A percentile compares a stretch with the other conserved stretches of the same genome.
Evolutionary conservation across 2,888 invertebrate species (phyloP).

Genomic region (Melanchra persicariae): DNA sequence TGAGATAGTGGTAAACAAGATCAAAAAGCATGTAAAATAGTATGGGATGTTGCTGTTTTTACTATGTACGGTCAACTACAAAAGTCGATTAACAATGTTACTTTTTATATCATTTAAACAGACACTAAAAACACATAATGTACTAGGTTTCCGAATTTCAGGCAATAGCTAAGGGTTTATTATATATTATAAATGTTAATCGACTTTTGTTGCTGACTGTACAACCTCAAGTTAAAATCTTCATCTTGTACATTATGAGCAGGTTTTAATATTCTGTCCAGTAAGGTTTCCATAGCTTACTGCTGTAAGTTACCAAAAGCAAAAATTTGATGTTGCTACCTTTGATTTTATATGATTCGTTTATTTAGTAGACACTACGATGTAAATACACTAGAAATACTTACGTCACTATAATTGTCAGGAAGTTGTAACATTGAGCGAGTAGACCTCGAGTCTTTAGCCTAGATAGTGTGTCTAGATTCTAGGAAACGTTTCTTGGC

Average conservation of each 20-base stretch:
- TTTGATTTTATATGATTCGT: background rate
- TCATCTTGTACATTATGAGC: no score
- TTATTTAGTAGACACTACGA: slow-evolving; percentile 28
- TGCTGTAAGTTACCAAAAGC: background rate
- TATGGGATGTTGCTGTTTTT: background rate
- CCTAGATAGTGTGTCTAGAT: background rate
- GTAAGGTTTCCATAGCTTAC: no score
- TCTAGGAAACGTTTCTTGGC: background rate
- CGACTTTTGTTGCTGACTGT: no score
- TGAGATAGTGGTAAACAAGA: background rate
- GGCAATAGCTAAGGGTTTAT: no score
- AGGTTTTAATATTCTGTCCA: background rate
- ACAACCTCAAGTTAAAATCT: no score
- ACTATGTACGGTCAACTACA: no score
- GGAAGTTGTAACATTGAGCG: slow-evolving; percentile 49
- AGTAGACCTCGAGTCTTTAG: slow-evolving; percentile 21
- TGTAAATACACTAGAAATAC: slow-evolving; percentile 56
- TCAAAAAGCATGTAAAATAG: background rate
- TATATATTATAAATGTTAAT: no score
- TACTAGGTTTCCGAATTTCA: no score
- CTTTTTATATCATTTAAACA: no score
- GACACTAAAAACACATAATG: no score
- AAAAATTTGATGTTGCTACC: background rate
- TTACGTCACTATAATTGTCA: slow-evolving; percentile 51
- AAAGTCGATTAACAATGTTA: no score